phyloP scores from a whole-genome alignment of 2,888 invertebrate species.

The Luperina nickerlii region DNA sequence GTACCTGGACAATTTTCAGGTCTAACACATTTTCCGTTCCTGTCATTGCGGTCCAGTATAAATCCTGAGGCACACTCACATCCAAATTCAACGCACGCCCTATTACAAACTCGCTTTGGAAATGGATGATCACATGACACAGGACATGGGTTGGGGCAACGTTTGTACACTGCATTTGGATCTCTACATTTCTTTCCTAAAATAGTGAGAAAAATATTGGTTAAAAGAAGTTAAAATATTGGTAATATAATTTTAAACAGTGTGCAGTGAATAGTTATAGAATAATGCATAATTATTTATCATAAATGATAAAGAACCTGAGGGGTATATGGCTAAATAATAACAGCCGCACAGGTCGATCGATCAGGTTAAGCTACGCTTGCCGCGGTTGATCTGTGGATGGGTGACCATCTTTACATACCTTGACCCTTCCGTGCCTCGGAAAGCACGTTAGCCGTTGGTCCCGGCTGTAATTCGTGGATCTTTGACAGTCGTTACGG shows the following conservation, averaged over 20 bases:
- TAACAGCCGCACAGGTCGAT: no score
- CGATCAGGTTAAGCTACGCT: no score
- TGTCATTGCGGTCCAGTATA: conserved; percentile 17
- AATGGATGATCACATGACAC: conserved; percentile 60
- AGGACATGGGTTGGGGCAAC: conserved; percentile 61
- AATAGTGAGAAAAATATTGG: conserved; percentile 3
- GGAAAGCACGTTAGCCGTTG: no score
- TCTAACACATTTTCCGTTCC: conserved; percentile 37
- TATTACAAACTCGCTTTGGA: conserved; percentile 43
- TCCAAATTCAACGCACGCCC: conserved; percentile 30
- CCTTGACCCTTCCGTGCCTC: no score
- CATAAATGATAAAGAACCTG: no score
- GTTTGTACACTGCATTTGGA: conserved; percentile 9
- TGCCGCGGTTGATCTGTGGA: no score
- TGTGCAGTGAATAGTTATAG: not conserved
- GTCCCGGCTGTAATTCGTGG: no score
- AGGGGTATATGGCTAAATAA: no score
- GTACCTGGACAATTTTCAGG: conserved; percentile 52
- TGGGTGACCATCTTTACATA: no score
- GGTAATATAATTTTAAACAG: not conserved
- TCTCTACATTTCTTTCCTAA: conserved; percentile 21
- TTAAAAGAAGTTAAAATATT: not conserved
- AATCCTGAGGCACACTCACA: conserved; percentile 52
- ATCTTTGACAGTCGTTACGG: no score
- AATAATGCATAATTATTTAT: no score